These are phyloP conservation scores for Pycnomerus fuliginosus DNA, from an alignment of 2,888 invertebrate species.

Conservation along the genomic window DNA sequence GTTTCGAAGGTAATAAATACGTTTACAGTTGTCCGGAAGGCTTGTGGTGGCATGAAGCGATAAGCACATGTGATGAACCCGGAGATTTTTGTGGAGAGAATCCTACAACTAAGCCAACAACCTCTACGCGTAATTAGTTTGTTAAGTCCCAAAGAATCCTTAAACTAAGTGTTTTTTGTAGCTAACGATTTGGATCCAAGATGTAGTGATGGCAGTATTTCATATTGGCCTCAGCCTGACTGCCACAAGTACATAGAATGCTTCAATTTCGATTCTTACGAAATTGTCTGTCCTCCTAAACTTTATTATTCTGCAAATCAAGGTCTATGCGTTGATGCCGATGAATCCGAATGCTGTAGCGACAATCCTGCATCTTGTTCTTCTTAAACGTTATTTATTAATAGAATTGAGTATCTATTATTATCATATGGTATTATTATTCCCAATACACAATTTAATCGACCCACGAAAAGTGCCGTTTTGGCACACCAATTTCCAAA, in stretches of 20 bases:
- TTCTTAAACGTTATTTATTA: no score
- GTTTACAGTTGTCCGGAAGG: slow-evolving; percentile 5
- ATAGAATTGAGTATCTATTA: no score
- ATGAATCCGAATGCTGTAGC: slow-evolving; percentile 10
- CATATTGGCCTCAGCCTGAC: slow-evolving; percentile 15
- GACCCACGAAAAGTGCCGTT: no score
- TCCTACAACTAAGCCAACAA: no score
- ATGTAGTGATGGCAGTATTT: background rate
- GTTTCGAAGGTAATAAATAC: slow-evolving; percentile 2
- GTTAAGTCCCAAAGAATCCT: no score
- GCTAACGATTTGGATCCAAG: background rate
- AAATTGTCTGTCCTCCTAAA: slow-evolving; percentile 11
- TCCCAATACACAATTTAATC: no score
- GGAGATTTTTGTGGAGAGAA: background rate
- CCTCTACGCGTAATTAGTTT: no score
- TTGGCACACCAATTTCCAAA: no score
- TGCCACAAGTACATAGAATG: slow-evolving; percentile 18
- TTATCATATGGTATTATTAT: no score
- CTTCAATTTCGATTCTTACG: slow-evolving; percentile 7
- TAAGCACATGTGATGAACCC: slow-evolving; percentile 1
- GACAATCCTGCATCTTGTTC: no score
- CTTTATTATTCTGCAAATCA: slow-evolving; percentile 6
- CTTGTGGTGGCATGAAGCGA: slow-evolving; percentile 11
- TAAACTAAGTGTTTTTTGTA: no score
- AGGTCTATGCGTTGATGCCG: slow-evolving; percentile 1